A percentile compares a stretch with the other conserved stretches of the same genome.
phyloP scores from a whole-genome alignment of 2,113 vertebrate genomes.

The Brienomyrus longianalis region DNA sequence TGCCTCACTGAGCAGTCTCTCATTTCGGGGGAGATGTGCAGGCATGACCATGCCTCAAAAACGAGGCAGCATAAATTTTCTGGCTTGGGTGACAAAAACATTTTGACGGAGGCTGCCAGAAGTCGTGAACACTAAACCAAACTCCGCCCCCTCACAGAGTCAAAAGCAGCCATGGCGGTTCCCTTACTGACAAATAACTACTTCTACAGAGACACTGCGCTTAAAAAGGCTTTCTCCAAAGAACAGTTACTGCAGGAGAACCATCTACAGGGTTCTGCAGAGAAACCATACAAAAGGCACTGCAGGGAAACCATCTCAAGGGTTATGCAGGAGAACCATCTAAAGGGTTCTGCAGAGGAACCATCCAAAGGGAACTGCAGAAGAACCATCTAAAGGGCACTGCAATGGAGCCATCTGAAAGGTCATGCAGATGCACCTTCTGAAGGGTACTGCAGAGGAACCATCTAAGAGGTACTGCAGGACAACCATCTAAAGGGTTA shows the following conservation, averaged over 20 bases:
- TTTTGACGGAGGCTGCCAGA: not conserved
- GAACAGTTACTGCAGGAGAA: not conserved
- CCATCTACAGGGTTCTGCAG: not conserved
- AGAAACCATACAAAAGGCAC: not conserved
- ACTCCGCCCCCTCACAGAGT: not conserved
- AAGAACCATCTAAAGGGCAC: not conserved
- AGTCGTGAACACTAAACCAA: not conserved
- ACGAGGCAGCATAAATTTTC: not conserved
- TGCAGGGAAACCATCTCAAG: not conserved
- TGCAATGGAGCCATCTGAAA: no score
- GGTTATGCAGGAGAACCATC: not conserved
- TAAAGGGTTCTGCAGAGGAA: not conserved
- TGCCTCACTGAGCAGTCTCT: not conserved
- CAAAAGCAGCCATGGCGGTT: not conserved
- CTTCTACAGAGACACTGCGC: not conserved
- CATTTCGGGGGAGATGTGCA: not conserved
- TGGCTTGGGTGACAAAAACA: not conserved
- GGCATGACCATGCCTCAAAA: not conserved
- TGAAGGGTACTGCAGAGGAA: no score
- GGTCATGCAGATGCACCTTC: no score
- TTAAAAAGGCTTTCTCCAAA: not conserved
- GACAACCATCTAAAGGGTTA: not conserved
- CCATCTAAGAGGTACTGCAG: not conserved
- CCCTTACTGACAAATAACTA: not conserved
- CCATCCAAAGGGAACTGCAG: not conserved